Evolutionary conservation across 1,140 invertebrate genomes (phyloP), one percentile per base, ranked within the genome.

Genomic region (Elymnias hypermnestra): DNA sequence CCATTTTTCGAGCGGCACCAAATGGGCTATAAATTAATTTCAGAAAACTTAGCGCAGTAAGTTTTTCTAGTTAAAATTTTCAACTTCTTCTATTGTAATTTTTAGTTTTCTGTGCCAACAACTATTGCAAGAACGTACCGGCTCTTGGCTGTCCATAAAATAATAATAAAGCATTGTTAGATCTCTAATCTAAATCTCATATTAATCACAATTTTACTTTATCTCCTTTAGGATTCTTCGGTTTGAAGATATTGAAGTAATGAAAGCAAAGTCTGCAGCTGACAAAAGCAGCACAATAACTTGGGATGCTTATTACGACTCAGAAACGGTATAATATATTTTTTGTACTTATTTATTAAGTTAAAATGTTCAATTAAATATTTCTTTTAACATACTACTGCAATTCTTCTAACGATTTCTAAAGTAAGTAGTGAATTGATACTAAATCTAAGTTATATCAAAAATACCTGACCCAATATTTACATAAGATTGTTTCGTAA

Each of bases 11-110:
- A 75, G 0, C 8, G 44, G 9, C 65, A 61, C 14, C 54, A 53
- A 22, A 67, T 83, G 42, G 14, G 48, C 1, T 75, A 75, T 41
- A 65, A 56, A 4, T 66, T 71, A 43, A 52, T 83, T 1, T 65
- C 65, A 13, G 62, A 81, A 8, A 81, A 83, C 42, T 60, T 83
- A n/a, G 78, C 78, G 10, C 60, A 68, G 78, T 83, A 68, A 72
- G 71, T 9, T 4, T 21, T 22, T 13, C n/a, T n/a, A n/a, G n/a
- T n/a, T n/a, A n/a, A n/a, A n/a, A n/a, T n/a, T n/a, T n/a, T n/a
- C n/a, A n/a, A n/a, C n/a, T n/a, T n/a, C n/a, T 6, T 9, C 1
- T 5, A 3, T 19, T 25, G 21, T 14, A 12, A 29, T 12, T 18
- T 6, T n/a, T n/a, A n/a, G n/a, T n/a, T n/a, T n/a, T n/a, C n/a